A percentile compares a stretch with the other conserved stretches of the same genome.
Conservation (phyloP, 2,113 vertebrate species). For the Acinonyx jubatus region DNA sequence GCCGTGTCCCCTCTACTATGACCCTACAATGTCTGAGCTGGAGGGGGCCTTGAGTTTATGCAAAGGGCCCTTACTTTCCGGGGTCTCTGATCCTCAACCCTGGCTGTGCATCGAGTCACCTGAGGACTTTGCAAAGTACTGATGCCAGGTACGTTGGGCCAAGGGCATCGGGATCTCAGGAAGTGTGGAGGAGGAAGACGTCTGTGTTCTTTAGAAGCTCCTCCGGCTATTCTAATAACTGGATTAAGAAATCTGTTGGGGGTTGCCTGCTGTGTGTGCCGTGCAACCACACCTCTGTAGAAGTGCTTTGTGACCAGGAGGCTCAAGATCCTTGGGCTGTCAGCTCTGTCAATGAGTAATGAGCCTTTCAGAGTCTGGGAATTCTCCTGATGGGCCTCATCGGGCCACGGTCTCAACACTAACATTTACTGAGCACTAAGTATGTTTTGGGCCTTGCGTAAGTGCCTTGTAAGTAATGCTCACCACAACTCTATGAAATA, state of each 20-base stretch:
- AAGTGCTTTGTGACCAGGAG: neutral
- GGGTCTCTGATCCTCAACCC: neutral
- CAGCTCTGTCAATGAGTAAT: neutral
- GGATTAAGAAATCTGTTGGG: neutral
- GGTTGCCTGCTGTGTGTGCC: neutral
- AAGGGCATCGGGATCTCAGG: neutral
- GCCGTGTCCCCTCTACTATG: neutral
- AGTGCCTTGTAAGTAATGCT: neutral
- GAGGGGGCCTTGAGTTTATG: neutral
- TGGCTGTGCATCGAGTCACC: neutral
- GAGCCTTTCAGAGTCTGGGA: neutral
- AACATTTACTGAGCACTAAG: neutral
- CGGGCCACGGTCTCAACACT: neutral
- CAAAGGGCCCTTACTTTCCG: neutral
- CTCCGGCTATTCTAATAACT: fast-evolving
- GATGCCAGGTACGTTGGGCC: neutral
- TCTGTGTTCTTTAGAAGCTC: neutral
- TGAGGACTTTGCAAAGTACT: neutral
- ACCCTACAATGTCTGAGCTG: neutral
- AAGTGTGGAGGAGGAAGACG: neutral
- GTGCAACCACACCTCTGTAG: neutral
- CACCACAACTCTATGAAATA: neutral
- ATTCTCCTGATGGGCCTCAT: neutral
- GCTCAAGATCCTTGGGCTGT: neutral
- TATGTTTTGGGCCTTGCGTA: no score